Conservation (phyloP, 2,113 vertebrate species). For the Thinocorus orbignyianus region DNA sequence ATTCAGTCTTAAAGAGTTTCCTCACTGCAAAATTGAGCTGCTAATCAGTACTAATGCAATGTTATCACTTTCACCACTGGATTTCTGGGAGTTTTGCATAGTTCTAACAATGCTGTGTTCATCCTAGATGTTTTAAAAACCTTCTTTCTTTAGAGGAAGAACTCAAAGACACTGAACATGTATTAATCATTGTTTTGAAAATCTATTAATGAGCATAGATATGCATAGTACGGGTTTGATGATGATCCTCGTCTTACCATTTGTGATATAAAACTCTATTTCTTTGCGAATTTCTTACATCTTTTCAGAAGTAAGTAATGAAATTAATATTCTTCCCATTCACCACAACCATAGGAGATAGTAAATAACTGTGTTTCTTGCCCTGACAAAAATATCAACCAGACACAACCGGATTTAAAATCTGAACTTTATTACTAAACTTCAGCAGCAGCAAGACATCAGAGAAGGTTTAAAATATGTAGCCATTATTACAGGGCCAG, state of each 20-base stretch:
- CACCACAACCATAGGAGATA: not conserved
- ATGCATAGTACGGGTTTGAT: not conserved
- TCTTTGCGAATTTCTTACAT: not conserved
- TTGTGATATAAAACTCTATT: not conserved
- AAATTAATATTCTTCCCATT: not conserved
- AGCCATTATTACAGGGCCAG: not conserved
- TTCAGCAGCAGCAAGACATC: not conserved
- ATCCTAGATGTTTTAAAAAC: not conserved
- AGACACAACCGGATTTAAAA: not conserved
- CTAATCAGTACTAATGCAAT: not conserved
- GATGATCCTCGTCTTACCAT: not conserved
- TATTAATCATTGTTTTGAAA: not conserved
- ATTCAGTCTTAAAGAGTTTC: not conserved
- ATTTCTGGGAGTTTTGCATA: not conserved
- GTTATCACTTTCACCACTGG: not conserved
- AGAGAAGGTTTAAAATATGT: not conserved
- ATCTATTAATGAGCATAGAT: not conserved
- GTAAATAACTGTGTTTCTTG: not conserved
- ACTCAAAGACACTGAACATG: not conserved
- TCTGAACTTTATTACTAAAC: not conserved
- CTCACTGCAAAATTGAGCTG: conserved; percentile 19
- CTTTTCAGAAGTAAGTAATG: not conserved
- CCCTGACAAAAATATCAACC: not conserved
- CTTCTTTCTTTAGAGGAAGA: not conserved
- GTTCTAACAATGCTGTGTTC: not conserved